Conservation (phyloP, 2,888 invertebrate species). For the Chloroclystis v-ata region DNA sequence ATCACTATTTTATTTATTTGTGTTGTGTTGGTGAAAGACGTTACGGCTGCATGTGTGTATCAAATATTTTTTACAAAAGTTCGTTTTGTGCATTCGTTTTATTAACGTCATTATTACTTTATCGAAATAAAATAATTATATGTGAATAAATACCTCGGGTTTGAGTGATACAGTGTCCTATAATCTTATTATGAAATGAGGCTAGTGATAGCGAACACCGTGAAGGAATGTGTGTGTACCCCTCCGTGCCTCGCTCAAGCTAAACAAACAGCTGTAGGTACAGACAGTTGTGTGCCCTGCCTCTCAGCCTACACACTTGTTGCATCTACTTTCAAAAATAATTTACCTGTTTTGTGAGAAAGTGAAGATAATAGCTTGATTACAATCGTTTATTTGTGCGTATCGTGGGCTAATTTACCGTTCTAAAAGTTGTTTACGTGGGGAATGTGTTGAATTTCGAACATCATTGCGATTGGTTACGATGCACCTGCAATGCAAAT, state of each 20-base stretch:
- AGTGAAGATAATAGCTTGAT: constrained; percentile 55
- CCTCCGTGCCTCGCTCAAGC: constrained; percentile 6
- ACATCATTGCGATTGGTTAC: constrained; percentile 64
- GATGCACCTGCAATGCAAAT: constrained; percentile 70
- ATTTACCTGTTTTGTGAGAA: constrained; percentile 62
- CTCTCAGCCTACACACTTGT: constrained; percentile 44
- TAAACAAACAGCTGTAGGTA: constrained; percentile 28
- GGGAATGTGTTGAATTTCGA: constrained; percentile 51
- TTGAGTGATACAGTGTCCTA: constrained; percentile 10
- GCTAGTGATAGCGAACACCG: constrained; percentile 10
- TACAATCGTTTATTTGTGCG: constrained; percentile 42
- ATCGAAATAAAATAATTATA: background rate
- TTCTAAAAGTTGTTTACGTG: constrained; percentile 52
- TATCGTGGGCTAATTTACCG: constrained; percentile 60
- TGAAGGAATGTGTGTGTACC: constrained; percentile 20
- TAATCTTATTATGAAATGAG: constrained; percentile 21
- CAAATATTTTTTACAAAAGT: constrained; percentile 8
- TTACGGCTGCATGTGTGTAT: background rate
- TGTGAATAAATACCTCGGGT: constrained; percentile 5
- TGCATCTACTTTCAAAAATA: constrained; percentile 68
- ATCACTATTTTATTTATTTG: constrained; percentile 15
- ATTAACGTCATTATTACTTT: background rate
- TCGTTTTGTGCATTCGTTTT: constrained; percentile 5
- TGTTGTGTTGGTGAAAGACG: constrained; percentile 6
- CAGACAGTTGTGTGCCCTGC: constrained; percentile 39